phyloP scores from a whole-genome alignment of 2,888 invertebrate species.

The Mechanitis mazaeus region DNA sequence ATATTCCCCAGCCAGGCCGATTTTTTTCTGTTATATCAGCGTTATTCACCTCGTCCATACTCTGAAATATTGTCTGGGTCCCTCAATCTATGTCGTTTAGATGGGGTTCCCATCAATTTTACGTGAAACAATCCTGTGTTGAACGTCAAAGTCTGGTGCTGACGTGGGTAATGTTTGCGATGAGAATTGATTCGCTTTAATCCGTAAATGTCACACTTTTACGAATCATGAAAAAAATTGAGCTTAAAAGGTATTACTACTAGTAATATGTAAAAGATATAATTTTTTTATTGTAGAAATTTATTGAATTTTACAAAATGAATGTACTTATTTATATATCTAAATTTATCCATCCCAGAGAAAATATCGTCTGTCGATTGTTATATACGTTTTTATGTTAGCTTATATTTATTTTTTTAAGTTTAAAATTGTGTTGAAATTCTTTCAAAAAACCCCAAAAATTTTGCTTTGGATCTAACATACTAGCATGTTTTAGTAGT shows the following conservation, averaged over 20 bases:
- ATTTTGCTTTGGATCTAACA: too few species aligned
- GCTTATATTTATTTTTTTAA: too few species aligned
- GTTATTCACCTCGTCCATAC: conserved; percentile 39
- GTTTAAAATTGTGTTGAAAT: too few species aligned
- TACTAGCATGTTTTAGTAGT: too few species aligned
- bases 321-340: too few species aligned
- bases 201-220: conserved; percentile 64
- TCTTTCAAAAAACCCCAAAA: too few species aligned
- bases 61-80: conserved; percentile 47
- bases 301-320: too few species aligned
- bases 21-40: conserved; percentile 62
- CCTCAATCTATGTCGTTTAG: conserved; percentile 54
- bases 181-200: conserved; percentile 68
- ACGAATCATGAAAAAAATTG: conserved; percentile 34
- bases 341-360: too few species aligned
- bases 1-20: conserved; percentile 40
- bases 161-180: conserved; percentile 65
- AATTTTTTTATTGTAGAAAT: too few species aligned
- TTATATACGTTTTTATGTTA: too few species aligned
- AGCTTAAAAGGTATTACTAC: conserved; percentile 19
- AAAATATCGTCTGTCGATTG: too few species aligned
- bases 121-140: conserved; percentile 53
- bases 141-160: conserved; percentile 37
- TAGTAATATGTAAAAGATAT: neutral
- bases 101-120: conserved; percentile 63